Evolutionary conservation across 2,888 invertebrate genomes (phyloP).

Genomic region (Lingula anatina): DNA sequence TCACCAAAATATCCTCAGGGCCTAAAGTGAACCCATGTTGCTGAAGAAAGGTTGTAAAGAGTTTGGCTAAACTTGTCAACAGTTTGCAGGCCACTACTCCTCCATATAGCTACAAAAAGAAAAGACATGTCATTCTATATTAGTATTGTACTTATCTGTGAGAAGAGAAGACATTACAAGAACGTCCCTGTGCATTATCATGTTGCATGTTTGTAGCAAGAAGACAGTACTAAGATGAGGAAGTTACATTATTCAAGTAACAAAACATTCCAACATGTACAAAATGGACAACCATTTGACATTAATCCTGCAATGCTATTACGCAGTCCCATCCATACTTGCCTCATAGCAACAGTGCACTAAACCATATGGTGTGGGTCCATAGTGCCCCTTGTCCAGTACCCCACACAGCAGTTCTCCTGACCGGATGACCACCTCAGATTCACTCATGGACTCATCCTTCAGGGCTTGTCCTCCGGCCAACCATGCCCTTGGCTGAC

Average conservation of each 20-base stretch:
- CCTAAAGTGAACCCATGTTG: slow-evolving; percentile 89
- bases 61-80: slow-evolving; percentile 82
- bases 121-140: not conserved
- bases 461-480: not conserved
- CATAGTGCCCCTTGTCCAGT: slow-evolving; percentile 94
- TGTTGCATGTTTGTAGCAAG: too few species aligned
- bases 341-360: slow-evolving; percentile 90
- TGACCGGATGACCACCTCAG: slow-evolving; percentile 79
- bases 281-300: too few species aligned
- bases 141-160: too few species aligned
- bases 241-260: too few species aligned
- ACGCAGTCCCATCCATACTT: too few species aligned
- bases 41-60: slow-evolving; percentile 87
- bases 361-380: slow-evolving; percentile 89
- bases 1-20: slow-evolving; percentile 87
- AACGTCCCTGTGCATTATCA: too few species aligned
- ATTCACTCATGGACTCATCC: slow-evolving; percentile 70
- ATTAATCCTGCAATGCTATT: too few species aligned
- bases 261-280: too few species aligned
- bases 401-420: slow-evolving; percentile 88
- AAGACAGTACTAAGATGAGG: too few species aligned
- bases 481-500: not conserved
- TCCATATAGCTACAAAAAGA: slow-evolving; percentile 72
- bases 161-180: too few species aligned
- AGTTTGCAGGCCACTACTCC: slow-evolving; percentile 75